A percentile compares a stretch with the other conserved stretches of the same genome.
Conservation (phyloP, 1,140 invertebrate genomes). For the Hyposmocoma kahamanoa region DNA sequence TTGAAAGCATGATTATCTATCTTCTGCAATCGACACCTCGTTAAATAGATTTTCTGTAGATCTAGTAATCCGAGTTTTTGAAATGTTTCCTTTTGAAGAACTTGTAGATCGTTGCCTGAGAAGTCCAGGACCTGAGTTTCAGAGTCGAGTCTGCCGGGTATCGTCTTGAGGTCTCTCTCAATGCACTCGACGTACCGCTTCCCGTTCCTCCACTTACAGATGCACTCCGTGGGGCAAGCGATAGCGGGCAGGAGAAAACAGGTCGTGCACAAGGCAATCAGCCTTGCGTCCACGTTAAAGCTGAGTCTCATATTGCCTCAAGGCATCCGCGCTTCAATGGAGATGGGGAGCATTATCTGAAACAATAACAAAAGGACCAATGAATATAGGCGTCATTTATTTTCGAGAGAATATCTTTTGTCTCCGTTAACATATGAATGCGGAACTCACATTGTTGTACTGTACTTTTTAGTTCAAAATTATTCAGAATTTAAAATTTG, state of each 20-base stretch:
- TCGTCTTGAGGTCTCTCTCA: slow-evolving; percentile 80
- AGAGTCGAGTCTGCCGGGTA: slow-evolving; percentile 88
- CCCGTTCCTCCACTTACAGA: slow-evolving; percentile 93
- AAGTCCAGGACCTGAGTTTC: slow-evolving; percentile 92
- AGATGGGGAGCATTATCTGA: slow-evolving; percentile 57
- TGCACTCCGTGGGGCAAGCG: slow-evolving; percentile 84
- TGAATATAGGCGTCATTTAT: neutral
- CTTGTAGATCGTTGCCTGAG: slow-evolving; percentile 85
- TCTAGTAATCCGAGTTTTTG: slow-evolving; percentile 86
- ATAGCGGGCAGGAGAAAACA: slow-evolving; percentile 51
- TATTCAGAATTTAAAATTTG: neutral
- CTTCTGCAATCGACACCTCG: slow-evolving; percentile 82
- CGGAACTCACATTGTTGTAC: too few species aligned
- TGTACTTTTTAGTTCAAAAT: too few species aligned
- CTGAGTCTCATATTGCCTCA: slow-evolving; percentile 62
- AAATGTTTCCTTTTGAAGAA: slow-evolving; percentile 84
- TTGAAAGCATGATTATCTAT: slow-evolving; percentile 87
- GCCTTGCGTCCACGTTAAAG: slow-evolving; percentile 51
- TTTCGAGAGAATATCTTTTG: neutral
- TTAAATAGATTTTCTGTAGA: slow-evolving; percentile 88
- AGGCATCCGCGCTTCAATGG: slow-evolving; percentile 37
- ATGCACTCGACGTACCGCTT: slow-evolving; percentile 92
- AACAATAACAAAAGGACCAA: slow-evolving; percentile 49
- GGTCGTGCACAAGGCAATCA: slow-evolving; percentile 59
- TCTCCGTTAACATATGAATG: too few species aligned